Evolutionary conservation across 1,140 invertebrate genomes (phyloP).

Genomic region (Yoshiicerus persimilis): DNA sequence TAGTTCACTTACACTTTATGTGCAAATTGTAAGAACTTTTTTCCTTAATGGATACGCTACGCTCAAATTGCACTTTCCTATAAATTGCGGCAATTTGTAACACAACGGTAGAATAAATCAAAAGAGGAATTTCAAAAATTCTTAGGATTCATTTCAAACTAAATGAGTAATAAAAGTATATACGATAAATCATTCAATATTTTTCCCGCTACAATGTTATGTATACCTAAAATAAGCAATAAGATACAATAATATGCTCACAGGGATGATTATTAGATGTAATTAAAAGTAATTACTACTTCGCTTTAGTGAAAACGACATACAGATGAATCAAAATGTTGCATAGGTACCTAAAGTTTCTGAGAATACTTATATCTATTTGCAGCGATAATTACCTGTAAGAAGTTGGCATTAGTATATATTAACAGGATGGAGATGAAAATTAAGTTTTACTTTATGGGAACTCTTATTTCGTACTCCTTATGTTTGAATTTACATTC

Average conservation of each 20-base stretch:
- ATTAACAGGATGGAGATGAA: not conserved
- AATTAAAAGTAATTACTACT: too few relatives aligned
- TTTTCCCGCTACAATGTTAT: too few relatives aligned
- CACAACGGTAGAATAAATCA: not conserved
- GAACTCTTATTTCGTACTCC: too few relatives aligned
- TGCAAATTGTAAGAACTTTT: not conserved
- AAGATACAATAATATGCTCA: too few relatives aligned
- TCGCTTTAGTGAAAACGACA: too few relatives aligned
- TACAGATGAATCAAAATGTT: too few relatives aligned
- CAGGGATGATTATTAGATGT: too few relatives aligned
- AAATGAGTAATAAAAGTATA: not conserved
- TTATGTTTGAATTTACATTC: too few relatives aligned
- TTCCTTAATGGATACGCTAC: not conserved
- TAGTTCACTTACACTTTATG: constrained; percentile 13
- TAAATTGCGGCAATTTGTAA: not conserved
- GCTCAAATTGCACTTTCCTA: constrained; percentile 3
- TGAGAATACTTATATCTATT: too few relatives aligned
- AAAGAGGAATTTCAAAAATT: not conserved
- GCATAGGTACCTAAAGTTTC: too few relatives aligned
- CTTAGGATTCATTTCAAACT: not conserved
- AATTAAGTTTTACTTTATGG: too few relatives aligned
- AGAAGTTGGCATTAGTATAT: not conserved
- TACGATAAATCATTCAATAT: not conserved
- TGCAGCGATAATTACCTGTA: not conserved
- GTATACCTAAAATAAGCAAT: too few relatives aligned